phyloP scores from a whole-genome alignment of 2,113 vertebrate genomes.

The Leptocoma aspasia region DNA sequence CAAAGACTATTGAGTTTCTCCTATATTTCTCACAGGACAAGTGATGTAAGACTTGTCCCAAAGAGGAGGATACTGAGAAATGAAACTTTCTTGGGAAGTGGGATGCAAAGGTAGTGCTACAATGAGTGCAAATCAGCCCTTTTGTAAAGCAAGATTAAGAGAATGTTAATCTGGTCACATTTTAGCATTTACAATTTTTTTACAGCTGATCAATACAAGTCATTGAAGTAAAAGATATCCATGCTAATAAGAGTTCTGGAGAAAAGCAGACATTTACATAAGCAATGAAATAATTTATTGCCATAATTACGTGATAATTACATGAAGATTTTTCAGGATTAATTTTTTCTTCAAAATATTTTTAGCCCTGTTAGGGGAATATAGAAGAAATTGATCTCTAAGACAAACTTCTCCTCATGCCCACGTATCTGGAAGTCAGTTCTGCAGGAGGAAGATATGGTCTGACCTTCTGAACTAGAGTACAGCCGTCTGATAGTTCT shows the following conservation, averaged over 20 bases:
- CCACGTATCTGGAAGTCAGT: neutral
- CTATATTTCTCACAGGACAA: neutral
- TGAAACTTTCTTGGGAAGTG: neutral
- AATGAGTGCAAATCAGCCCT: neutral
- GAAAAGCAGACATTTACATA: neutral
- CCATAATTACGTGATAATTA: neutral
- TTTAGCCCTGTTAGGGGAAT: neutral
- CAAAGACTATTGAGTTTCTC: neutral
- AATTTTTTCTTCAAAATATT: neutral
- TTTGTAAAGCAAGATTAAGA: neutral
- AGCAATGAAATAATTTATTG: neutral
- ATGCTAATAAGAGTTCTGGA: neutral
- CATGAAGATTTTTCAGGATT: neutral
- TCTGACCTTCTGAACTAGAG: neutral
- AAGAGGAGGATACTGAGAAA: neutral
- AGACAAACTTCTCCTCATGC: neutral
- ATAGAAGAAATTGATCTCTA: neutral
- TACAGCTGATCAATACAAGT: neutral
- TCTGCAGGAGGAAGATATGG: neutral
- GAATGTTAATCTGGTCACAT: neutral
- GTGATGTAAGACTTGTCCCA: neutral
- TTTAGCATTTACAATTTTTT: neutral
- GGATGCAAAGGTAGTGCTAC: neutral
- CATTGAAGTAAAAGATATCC: neutral
- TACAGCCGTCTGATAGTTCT: neutral